These are phyloP conservation scores for Rhagologus leucostigma DNA, from an alignment of 2,113 vertebrate genomes.

Conservation along the genomic window DNA sequence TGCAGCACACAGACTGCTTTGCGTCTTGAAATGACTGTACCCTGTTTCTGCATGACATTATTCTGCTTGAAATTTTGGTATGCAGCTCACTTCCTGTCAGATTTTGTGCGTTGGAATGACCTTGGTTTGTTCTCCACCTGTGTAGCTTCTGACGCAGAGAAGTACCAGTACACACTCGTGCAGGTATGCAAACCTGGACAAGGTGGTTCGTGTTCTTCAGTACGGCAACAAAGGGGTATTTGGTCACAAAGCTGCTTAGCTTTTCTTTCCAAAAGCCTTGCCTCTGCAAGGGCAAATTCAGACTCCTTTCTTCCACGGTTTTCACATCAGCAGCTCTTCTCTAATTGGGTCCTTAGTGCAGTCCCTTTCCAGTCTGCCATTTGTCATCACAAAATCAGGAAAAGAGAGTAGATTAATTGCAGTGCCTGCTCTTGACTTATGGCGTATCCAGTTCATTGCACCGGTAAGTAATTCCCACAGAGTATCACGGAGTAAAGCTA, in stretches of 20 bases:
- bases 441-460: neutral
- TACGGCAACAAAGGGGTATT: fast-evolving
- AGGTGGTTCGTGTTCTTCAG: neutral
- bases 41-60: neutral
- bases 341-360: neutral
- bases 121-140: neutral
- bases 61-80: neutral
- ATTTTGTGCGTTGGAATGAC: neutral
- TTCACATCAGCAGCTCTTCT: neutral
- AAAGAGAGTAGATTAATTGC: neutral
- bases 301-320: neutral
- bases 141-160: neutral
- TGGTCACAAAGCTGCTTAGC: neutral
- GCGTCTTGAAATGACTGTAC: neutral
- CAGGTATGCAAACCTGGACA: neutral
- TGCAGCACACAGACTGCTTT: neutral
- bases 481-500: neutral
- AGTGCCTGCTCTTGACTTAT: neutral
- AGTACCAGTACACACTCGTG: neutral
- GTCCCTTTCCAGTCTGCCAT: neutral
- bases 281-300: neutral
- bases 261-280: neutral
- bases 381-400: neutral
- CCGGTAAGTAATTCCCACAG: neutral
- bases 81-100: neutral